Base-by-base conservation (phyloP, 2,888 invertebrate species). In the Pristionchus arcanus region DNA sequence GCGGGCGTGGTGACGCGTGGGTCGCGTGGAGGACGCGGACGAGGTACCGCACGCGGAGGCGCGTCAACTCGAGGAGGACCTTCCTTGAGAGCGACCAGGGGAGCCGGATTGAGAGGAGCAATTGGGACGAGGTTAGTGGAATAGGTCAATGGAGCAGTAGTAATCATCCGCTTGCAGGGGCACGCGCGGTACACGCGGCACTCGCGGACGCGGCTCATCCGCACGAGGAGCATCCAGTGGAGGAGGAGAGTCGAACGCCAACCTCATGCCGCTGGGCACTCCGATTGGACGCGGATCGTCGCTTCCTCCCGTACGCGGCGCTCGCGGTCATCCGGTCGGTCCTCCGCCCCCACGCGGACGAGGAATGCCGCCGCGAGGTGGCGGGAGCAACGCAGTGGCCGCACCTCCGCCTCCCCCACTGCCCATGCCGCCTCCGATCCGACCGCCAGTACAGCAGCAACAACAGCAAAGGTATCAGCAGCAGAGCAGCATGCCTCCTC, bases 1-100 rank as follows among this genome's bases (percentile, higher is more conserved):
- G 84, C 59, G 59, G 84, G 84, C 55, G 59, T 59, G 21, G 84
- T 81, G 81, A 81, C 84, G 84, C 84, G 84, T 37, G 84, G 84
- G 37, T 37, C 59, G 59, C 59, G 84, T 59, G 84, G 84, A 1
- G 84, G 59, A 25, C 84, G 84, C 55, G 84, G 84, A 81, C 81
- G 81, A 34, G 63, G 63, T 5, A 63, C n/a, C 42, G 77, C 34
- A 77, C 77, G 77, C 19, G 37, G 77, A n/a, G 55, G 31, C 19
- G 53, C 55, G 31, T 31, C 34, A 28, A 81, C 81, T n/a, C 42
- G 81, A 11, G 81, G 81, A 25, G 84, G n/a, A 21, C 21, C 59
- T 7, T 13, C 59, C 13, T 19, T 55, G 34, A 59, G 84, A 59
- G 55, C 84, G 84, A 85, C 59, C 0, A 85, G 84, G 34, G 84